A percentile compares a stretch with the other conserved stretches of the same genome.
These are phyloP conservation scores for Pseudomyrmex dendroicus DNA, from an alignment of 1,140 invertebrate genomes.

Conservation along the genomic window DNA sequence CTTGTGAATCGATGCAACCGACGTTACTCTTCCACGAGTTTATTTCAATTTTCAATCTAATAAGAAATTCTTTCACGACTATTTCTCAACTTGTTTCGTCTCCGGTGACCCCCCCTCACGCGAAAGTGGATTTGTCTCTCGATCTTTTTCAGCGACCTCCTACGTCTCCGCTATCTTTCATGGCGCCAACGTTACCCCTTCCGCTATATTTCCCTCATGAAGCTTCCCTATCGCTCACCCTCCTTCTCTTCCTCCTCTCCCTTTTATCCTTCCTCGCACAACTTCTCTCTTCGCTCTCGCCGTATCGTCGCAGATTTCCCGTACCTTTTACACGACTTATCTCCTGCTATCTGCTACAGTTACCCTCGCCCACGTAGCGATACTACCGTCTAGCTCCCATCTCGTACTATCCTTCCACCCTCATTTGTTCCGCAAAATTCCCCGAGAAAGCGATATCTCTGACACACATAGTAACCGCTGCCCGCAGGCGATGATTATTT, in stretches of 20 bases:
- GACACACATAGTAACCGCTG: constrained; percentile 36
- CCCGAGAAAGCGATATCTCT: constrained; percentile 45
- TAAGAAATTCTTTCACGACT: constrained; percentile 81
- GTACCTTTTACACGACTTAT: constrained; percentile 73
- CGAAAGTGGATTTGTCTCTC: constrained; percentile 60
- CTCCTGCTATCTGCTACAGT: constrained; percentile 69
- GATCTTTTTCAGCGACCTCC: constrained; percentile 39
- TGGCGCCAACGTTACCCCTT: constrained; percentile 46
- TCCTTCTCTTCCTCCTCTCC: constrained; percentile 5
- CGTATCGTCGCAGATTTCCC: constrained; percentile 39
- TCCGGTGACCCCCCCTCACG: not conserved
- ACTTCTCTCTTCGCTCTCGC: constrained; percentile 12
- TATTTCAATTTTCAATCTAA: constrained; percentile 81
- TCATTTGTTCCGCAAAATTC: constrained; percentile 73
- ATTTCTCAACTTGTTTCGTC: constrained; percentile 67
- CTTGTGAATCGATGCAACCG: constrained; percentile 51
- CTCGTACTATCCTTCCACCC: constrained; percentile 27
- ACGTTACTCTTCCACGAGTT: constrained; percentile 57
- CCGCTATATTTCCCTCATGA: constrained; percentile 52
- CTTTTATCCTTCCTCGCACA: not conserved
- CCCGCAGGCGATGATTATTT: constrained; percentile 69
- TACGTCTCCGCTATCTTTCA: constrained; percentile 59
- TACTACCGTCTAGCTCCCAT: not conserved
- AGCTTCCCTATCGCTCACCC: constrained; percentile 53
- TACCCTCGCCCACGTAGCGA: constrained; percentile 53